Base-by-base conservation (phyloP, 2,797 vertebrate genomes). In the Phataginus tricuspis region DNA sequence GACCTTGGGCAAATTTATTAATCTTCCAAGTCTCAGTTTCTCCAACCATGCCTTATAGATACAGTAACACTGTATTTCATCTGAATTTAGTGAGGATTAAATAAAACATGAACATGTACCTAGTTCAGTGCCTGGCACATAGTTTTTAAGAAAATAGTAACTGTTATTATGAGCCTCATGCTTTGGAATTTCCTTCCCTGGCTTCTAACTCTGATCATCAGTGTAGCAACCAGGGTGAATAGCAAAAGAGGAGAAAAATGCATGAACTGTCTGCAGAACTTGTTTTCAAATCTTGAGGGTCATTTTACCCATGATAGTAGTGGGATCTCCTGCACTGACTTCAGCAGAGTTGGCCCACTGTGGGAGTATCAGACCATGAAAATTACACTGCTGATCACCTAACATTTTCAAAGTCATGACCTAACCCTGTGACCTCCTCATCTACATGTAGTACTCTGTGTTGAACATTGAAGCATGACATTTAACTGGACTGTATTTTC, bases 401-500 rank as follows among this genome's bases (percentile, higher is more conserved):
- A 2, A 49, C 19, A 23, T 71, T 86, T 49, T 39, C 93, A 71
- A 69, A 72, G 57, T 72, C 80, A 16, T 15, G 14, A 1, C 9
- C 94, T 51, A 1, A 80, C 45, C 34, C 14, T n/a, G 37, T 2
- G 45, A 16, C 61, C 66, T n/a, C 80, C 34, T 69, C 78, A 25
- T 19, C 64, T 34, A 10, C 42, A 39, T 15, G 39, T 0, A 75
- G 16, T 15, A 1, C 61, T 63, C 69, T 49, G 51, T 5, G 72
- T 4, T 49, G 12, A 14, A 29, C 19, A 1, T 2, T 7, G 6
- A 19, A 23, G 23, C 0, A 0, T 95, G 96, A 91, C 93, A 90
- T 96, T 97, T 93, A 69, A 74, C 55, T 6, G n/a, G 83, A 31
- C 39, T 34, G 0, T 6, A 13, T 21, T 72, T 68, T 92, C 87